Base-by-base conservation (phyloP, 2,797 vertebrate genomes). In the Rhabdophis nuchalis region DNA sequence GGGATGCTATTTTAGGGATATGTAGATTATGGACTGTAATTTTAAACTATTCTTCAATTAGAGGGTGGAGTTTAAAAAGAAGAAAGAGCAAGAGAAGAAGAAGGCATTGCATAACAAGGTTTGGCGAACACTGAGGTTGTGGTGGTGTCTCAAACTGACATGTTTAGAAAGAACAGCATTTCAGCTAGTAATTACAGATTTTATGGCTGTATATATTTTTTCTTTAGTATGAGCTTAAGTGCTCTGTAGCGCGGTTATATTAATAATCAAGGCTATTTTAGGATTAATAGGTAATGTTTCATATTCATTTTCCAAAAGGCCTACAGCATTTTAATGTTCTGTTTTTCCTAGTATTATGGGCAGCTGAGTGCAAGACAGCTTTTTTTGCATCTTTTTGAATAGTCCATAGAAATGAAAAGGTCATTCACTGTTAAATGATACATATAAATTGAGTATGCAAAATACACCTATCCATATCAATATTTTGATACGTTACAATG, bases 201-300 rank as follows among this genome's bases (percentile, higher is more conserved):
- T 93, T 90, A 86, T 82, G 41, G 72, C 0, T 85, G 20, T 27
- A n/a, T 91, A 77, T 20, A 9, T 95, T 95, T 54, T 94, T 93
- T 91, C 60, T 94, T 95, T 93, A 68, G 95, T 32, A 85, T 72
- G 87, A 92, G 88, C 87, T 95, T 94, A 92, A 95, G 58, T 53
- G 50, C 86, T 96, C 92, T n/a, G 23, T 93, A 95, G 94, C 92
- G 82, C n/a, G 92, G 88, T 89, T 91, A 50, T 94, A 94, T 93
- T 95, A 96, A 95, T 94, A 95, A 95, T 68, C 94, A 93, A 87
- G 64, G 92, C 85, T 87, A 95, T 92, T 85, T 91, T 11, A 95
- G 92, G 87, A 96, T 92, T 90, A 96, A 93, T 64, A 94, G 94
- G 94, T 88, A 7, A 95, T 91, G 82, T 93, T 96, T 96, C 93